Conservation (phyloP, 2,888 invertebrate species). For the Seira musarum region DNA sequence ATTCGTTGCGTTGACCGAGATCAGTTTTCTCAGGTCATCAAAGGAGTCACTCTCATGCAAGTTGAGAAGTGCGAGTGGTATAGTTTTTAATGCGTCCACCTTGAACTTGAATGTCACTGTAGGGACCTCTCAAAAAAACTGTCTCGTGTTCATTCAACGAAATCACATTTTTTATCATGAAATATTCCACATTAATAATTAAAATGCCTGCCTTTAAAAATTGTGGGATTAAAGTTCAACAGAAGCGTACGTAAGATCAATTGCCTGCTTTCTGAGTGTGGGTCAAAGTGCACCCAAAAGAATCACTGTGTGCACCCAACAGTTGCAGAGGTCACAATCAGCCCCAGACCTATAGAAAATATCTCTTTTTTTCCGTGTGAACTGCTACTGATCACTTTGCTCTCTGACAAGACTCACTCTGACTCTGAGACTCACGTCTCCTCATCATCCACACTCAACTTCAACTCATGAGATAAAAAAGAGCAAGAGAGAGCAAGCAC, state of each 20-base stretch:
- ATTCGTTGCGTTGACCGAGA: conserved; percentile 22
- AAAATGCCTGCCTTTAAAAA: too few relatives aligned
- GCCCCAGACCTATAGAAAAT: conserved; percentile 26
- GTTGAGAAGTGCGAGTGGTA: not conserved
- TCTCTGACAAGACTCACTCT: conserved; percentile 33
- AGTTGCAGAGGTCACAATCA: conserved; percentile 43
- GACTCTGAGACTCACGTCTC: conserved; percentile 11
- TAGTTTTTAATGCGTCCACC: conserved; percentile 6
- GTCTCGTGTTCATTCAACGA: too few relatives aligned
- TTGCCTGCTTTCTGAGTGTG: too few relatives aligned
- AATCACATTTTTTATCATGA: too few relatives aligned
- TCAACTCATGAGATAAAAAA: conserved; percentile 4
- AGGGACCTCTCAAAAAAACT: conserved; percentile 2
- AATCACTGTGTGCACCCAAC: not conserved
- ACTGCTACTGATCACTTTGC: conserved; percentile 46
- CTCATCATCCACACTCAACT: too few relatives aligned
- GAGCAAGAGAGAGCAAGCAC: conserved; percentile 20
- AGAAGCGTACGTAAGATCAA: too few relatives aligned
- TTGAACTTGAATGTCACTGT: conserved; percentile 13
- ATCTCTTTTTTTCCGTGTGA: not conserved
- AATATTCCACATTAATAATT: too few relatives aligned
- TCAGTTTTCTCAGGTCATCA: conserved; percentile 34
- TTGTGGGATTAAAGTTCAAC: too few relatives aligned
- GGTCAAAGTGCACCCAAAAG: conserved; percentile 28
- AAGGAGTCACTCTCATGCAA: conserved; percentile 18